Conservation (phyloP, 1,140 invertebrate genomes). For the Metaphire vulgaris region DNA sequence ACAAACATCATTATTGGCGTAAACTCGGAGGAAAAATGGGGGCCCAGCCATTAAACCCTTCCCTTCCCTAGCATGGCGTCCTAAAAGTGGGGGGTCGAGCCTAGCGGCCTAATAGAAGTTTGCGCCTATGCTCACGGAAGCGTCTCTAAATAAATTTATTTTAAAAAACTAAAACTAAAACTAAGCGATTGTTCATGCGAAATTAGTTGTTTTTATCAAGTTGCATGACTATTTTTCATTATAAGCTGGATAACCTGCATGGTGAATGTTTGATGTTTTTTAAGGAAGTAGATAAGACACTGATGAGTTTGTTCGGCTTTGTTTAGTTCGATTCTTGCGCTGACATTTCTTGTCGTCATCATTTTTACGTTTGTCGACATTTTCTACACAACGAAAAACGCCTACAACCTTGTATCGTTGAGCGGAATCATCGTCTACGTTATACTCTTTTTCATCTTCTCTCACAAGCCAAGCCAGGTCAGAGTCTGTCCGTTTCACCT, state of each 20-base stretch:
- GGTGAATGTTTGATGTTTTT: not conserved
- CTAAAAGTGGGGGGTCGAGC: too few relatives aligned
- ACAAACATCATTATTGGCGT: too few relatives aligned
- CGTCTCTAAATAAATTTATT: too few relatives aligned
- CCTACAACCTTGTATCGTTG: slow-evolving; percentile 36
- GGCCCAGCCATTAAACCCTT: too few relatives aligned
- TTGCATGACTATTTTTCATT: not conserved
- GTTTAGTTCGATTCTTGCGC: slow-evolving; percentile 21
- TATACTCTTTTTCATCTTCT: slow-evolving; percentile 35
- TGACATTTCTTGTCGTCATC: slow-evolving; percentile 26
- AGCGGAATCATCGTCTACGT: slow-evolving; percentile 35
- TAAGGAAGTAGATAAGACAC: not conserved
- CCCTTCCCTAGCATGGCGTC: too few relatives aligned
- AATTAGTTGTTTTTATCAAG: not conserved
- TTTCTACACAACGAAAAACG: slow-evolving; percentile 22
- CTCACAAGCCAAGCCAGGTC: slow-evolving; percentile 38
- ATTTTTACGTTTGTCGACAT: slow-evolving; percentile 28
- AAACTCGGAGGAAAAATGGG: too few relatives aligned
- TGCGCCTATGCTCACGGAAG: too few relatives aligned
- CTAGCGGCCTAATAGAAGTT: too few relatives aligned
- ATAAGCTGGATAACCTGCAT: not conserved
- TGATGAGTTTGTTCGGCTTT: not conserved
- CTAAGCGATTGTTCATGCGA: too few relatives aligned
- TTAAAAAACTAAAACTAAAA: too few relatives aligned
- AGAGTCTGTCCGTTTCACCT: slow-evolving; percentile 5